A percentile compares a stretch with the other conserved stretches of the same genome.
These are phyloP conservation scores for Chrysotoxum bicinctum DNA, from an alignment of 2,888 invertebrate genomes.

Conservation along the genomic window DNA sequence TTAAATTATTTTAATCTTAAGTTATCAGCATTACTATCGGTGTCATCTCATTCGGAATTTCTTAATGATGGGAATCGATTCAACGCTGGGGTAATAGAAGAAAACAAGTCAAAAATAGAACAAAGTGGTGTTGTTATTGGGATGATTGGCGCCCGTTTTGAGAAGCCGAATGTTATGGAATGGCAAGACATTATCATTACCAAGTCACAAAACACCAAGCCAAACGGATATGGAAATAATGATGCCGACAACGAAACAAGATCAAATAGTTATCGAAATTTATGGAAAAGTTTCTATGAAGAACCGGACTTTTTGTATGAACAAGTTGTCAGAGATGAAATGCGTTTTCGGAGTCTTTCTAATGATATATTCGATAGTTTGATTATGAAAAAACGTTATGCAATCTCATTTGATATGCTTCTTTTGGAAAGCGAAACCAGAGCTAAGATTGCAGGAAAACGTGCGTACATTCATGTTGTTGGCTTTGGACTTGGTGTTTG, in stretches of 20 bases:
- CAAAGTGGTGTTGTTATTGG: conserved; percentile 83
- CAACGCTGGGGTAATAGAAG: conserved; percentile 82
- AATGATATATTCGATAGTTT: conserved; percentile 79
- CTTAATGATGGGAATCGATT: conserved; percentile 84
- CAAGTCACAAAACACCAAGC: conserved; percentile 82
- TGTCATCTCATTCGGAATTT: conserved; percentile 84
- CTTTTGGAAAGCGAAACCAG: conserved; percentile 85
- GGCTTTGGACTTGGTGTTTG: conserved; percentile 88
- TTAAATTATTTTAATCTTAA: conserved; percentile 22
- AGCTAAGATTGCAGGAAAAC: conserved; percentile 82
- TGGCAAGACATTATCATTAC: conserved; percentile 83
- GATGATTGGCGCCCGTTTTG: conserved; percentile 80
- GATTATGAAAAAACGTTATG: conserved; percentile 81
- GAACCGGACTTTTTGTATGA: conserved; percentile 75
- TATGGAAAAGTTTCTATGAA: conserved; percentile 77
- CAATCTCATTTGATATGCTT: conserved; percentile 84
- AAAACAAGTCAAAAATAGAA: conserved; percentile 80
- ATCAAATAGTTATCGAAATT: conserved; percentile 61
- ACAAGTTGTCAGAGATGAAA: conserved; percentile 74
- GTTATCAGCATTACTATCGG: conserved; percentile 83
- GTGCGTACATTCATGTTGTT: conserved; percentile 86
- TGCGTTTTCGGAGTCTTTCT: conserved; percentile 77
- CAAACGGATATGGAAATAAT: conserved; percentile 81
- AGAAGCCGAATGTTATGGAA: conserved; percentile 82
- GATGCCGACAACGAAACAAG: conserved; percentile 18